Conservation (phyloP, 2,797 vertebrate genomes). For the Falco novaeseelandiae region DNA sequence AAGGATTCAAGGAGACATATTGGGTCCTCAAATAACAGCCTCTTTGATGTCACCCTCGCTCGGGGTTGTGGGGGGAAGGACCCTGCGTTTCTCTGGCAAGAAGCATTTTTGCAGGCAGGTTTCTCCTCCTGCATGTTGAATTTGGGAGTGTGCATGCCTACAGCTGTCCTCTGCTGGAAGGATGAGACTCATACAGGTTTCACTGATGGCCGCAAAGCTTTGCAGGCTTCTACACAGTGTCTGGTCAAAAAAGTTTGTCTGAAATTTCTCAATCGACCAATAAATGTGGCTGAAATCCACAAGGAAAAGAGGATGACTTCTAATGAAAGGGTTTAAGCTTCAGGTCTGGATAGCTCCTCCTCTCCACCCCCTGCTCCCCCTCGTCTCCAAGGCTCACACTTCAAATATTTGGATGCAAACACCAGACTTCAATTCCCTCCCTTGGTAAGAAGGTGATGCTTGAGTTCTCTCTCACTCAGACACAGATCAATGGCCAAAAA, state of each 20-base stretch:
- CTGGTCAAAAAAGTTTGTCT: neutral
- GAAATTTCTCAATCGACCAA: neutral
- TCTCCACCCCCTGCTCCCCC: neutral
- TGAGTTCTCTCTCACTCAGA: neutral
- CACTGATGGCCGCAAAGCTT: neutral
- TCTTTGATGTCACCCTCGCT: neutral
- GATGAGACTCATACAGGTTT: neutral
- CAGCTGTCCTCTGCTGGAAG: neutral
- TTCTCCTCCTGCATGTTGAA: neutral
- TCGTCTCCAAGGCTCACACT: neutral
- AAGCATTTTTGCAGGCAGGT: neutral
- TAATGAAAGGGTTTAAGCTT: neutral
- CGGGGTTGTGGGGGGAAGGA: neutral
- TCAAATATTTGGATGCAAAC: neutral
- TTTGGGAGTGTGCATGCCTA: rapidly evolving
- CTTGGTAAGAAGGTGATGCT: neutral
- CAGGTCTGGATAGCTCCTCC: neutral
- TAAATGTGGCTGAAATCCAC: neutral
- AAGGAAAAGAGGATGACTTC: neutral
- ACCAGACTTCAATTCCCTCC: neutral
- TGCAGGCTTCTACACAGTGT: neutral
- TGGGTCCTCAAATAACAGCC: neutral
- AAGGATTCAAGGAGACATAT: neutral
- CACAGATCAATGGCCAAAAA: neutral
- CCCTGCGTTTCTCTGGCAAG: neutral